These are phyloP conservation scores for Holotrichia oblita DNA, from an alignment of 1,140 invertebrate genomes.

Conservation along the genomic window DNA sequence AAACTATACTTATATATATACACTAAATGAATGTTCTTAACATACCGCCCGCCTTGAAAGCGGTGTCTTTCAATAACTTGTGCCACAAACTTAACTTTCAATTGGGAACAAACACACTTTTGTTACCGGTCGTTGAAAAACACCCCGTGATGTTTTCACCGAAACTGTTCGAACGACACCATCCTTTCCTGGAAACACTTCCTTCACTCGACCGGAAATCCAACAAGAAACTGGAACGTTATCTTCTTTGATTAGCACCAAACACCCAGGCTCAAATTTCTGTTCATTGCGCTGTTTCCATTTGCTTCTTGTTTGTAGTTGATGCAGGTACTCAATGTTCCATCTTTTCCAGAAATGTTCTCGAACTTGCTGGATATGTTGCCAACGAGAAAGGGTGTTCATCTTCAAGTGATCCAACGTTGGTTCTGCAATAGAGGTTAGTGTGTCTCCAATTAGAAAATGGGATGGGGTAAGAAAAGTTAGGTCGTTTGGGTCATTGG, in stretches of 20 bases:
- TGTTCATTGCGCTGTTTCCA: constrained; percentile 32
- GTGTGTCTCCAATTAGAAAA: constrained; percentile 13
- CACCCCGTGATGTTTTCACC: no score
- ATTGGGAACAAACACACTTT: no score
- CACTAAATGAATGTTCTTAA: no score
- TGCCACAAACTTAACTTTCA: no score
- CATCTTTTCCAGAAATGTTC: constrained; percentile 54
- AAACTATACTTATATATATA: no score
- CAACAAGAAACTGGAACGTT: neutral
- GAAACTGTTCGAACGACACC: no score
- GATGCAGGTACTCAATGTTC: constrained; percentile 50
- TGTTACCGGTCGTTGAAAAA: no score
- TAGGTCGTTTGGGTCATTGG: constrained; percentile 48
- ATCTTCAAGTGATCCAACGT: constrained; percentile 8
- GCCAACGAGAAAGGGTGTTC: constrained; percentile 45
- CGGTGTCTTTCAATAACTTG: no score
- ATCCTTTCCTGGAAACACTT: neutral
- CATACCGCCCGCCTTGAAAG: no score
- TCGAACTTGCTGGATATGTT: constrained; percentile 47
- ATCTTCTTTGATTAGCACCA: neutral
- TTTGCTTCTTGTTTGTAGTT: constrained; percentile 47
- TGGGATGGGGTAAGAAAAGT: neutral
- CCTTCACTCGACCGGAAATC: neutral
- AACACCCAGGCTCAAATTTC: neutral
- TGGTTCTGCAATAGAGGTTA: constrained; percentile 47